A percentile compares a stretch with the other conserved stretches of the same genome.
phyloP scores from a whole-genome alignment of 2,888 invertebrate genomes.

The Sinohyriopsis cumingii region DNA sequence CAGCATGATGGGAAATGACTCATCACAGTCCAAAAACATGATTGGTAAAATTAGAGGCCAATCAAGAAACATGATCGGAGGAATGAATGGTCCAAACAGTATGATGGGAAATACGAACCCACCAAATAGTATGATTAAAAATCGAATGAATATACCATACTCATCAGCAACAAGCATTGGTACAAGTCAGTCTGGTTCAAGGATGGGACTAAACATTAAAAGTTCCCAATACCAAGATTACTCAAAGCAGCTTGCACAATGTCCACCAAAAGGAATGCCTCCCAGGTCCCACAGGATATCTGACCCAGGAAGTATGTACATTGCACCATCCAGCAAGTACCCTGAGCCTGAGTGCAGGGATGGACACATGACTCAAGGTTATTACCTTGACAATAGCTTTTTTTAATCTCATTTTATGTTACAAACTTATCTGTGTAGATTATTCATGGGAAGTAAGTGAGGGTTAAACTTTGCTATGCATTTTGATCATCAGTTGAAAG shows the following conservation, averaged over 20 bases:
- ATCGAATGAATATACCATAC: constrained; percentile 7
- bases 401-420: too few relatives aligned
- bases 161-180: constrained; percentile 17
- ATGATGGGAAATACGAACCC: constrained; percentile 28
- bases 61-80: constrained; percentile 37
- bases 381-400: too few relatives aligned
- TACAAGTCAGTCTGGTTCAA: too few relatives aligned
- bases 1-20: constrained; percentile 46
- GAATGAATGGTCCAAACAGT: constrained; percentile 22
- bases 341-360: constrained; percentile 47
- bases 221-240: constrained; percentile 41
- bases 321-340: constrained; percentile 55
- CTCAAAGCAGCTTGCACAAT: constrained; percentile 41
- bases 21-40: constrained; percentile 25
- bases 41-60: constrained; percentile 43
- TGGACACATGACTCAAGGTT: constrained; percentile 42
- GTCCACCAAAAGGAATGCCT: constrained; percentile 32
- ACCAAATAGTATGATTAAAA: constrained; percentile 31
- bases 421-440: too few relatives aligned
- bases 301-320: constrained; percentile 40
- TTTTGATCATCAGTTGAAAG: too few relatives aligned
- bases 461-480: too few relatives aligned
- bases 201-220: constrained; percentile 6
- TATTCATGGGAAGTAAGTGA: too few relatives aligned
- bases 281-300: constrained; percentile 44